These are phyloP conservation scores for Pelvicachromis taeniatus DNA, from an alignment of 2,113 vertebrate genomes.

Conservation along the genomic window DNA sequence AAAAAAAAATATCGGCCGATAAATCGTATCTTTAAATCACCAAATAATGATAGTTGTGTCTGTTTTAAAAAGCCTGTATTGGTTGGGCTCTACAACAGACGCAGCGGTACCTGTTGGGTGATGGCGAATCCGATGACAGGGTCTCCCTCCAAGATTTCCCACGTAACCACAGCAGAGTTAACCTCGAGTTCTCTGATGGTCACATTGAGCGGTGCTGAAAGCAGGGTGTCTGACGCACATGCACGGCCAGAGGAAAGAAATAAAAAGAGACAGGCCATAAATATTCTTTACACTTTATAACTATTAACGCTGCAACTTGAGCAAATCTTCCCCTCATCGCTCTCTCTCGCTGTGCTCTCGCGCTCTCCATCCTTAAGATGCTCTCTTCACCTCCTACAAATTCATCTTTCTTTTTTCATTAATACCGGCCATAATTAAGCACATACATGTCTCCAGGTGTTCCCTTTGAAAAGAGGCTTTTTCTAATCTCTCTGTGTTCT, in stretches of 20 bases:
- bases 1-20: neutral
- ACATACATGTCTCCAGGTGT: neutral
- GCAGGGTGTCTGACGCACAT: conserved; percentile 79
- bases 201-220: conserved; percentile 93
- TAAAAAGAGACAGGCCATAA: neutral
- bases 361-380: neutral
- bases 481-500: neutral
- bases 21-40: neutral
- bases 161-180: conserved; percentile 91
- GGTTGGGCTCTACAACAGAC: neutral
- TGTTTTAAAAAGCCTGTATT: neutral
- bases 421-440: conserved; percentile 25
- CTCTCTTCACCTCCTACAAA: conserved; percentile 4
- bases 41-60: neutral
- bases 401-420: conserved; percentile 27
- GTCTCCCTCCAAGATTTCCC: conserved; percentile 93
- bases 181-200: conserved; percentile 91
- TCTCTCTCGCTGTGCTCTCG: neutral
- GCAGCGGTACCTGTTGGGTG: conserved; percentile 86
- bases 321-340: neutral
- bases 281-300: neutral
- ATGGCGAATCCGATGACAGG: conserved; percentile 95
- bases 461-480: neutral
- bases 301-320: neutral
- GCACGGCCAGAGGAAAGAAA: conserved; percentile 5